Evolutionary conservation across 2,113 vertebrate genomes (phyloP), one percentile per base, ranked within the genome.

Genomic region (Amphiprion ocellaris): DNA sequence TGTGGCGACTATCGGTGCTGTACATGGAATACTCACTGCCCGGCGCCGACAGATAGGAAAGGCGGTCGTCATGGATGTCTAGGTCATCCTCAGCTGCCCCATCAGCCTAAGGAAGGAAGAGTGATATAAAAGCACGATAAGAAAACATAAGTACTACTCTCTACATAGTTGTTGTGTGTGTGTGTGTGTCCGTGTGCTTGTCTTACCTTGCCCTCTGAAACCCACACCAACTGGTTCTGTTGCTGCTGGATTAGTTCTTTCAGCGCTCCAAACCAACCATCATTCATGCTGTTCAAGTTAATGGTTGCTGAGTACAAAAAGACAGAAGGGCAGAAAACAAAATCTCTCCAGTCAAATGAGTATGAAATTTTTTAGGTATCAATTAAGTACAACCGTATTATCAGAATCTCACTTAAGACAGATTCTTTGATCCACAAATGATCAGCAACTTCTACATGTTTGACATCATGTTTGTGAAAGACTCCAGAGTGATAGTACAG

Each of bases 1-100:
- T 99, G 95, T 99, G 98, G 82, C 98, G 96, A 90, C 98, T 99
- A 94, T 99, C 98, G 62, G 98, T 99, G 95, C 98, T 99, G 96
- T 99, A 99, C 98, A 99, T 99, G 82, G 98, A 99, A 95, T 99
- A 99, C 90, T 99, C 98, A 83, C 98, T 99, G 90, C 98, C 97
- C 30, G 98, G 98, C 59, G 98, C 98, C 6, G 98, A 99, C 92
- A 99, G 93, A 95, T 99, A 99, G 89, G 98, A 99, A 87, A 99
- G 95, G 53, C 98, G 98, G 94, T 99, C 98, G 59, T 99, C 98
- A 1, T 99, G 98, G 91, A 99, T 95, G 86, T 99, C 98, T 93
- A 99, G 95, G 94, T 99, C 98, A 86, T 99, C 98, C 70, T 98
- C 97, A 63, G 96, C 95, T 83, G 97, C 96, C 80, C 98, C 97